Evolutionary conservation across 1,140 invertebrate species (phyloP), one percentile per base, ranked within the genome.

Genomic region (Linepithema humile): DNA sequence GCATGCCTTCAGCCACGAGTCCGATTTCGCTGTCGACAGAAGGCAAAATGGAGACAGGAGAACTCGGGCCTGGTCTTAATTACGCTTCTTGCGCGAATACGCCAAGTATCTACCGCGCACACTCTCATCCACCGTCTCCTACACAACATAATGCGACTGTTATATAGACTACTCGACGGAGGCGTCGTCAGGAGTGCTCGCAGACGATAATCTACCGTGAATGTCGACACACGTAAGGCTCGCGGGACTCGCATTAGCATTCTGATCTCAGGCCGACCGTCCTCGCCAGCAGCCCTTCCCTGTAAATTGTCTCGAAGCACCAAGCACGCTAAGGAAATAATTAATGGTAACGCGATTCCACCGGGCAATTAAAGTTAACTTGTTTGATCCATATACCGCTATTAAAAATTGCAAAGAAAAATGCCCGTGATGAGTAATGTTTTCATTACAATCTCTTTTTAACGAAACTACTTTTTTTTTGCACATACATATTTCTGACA

Each of bases 21-120:
- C 53, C 57, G 86, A 85, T 88, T 85, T 75, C 70, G 50, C 69
- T 7, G 74, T 59, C 78, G 83, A 65, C 77, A 74, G 23, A 73
- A 32, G 12, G 85, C 86, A 84, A 90, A 78, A 84, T 65, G 65
- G 45, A 62, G 50, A 85, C 69, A 67, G 40, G 78, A 53, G 55
- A 62, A 53, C 80, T 80, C 75, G 59, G 69, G 62, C 83, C 84
- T 82, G 82, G 62, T 84, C 90, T 91, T 91, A 91, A 91, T 91
- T 91, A 89, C 89, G 53, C 72, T 91, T 91, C 88, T 91, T 91
- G 87, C 82, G 45, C 72, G 69, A 86, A 86, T 80, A 75, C 75
- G 45, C 75, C 75, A 69, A 80, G 75, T 80, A 80, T 69, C 75
- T 55, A 29, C 12, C 48, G 50, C 35, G 38, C 50, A 69, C 75